Conservation (phyloP, 2,797 vertebrate species). For the Phoeniculus purpureus region DNA sequence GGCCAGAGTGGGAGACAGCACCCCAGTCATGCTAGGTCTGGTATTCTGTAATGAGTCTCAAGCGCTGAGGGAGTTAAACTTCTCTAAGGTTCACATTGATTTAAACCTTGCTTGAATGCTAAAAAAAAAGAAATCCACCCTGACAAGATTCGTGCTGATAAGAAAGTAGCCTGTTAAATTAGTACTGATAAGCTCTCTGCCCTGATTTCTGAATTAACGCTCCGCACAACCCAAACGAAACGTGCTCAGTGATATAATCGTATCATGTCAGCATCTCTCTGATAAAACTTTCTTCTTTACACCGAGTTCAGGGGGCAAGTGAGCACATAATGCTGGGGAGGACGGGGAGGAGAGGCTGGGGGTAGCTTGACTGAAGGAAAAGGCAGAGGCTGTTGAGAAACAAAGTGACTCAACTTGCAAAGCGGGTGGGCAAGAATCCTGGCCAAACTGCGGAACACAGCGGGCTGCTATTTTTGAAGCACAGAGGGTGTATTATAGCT, state of each 20-base stretch:
- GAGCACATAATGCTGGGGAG: background rate
- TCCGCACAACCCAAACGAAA: background rate
- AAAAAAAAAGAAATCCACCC: background rate
- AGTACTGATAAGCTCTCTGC: background rate
- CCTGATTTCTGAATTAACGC: constrained; percentile 15
- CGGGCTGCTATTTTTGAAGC: background rate
- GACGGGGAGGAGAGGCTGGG: background rate
- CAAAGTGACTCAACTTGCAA: background rate
- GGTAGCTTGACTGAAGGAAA: background rate
- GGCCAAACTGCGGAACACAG: background rate
- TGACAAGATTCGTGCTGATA: constrained; percentile 2
- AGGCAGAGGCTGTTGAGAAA: background rate
- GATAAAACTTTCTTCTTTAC: background rate
- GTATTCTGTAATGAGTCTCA: background rate
- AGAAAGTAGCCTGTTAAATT: background rate
- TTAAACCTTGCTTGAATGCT: background rate
- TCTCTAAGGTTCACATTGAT: background rate
- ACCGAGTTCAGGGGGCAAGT: background rate
- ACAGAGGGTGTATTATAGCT: background rate
- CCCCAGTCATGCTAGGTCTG: background rate
- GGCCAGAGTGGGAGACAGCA: background rate
- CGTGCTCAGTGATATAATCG: background rate
- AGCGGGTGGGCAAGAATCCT: background rate
- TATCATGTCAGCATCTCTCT: background rate
- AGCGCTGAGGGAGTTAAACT: background rate